Base-by-base conservation (phyloP, 2,113 vertebrate genomes). In the Etia nguti region DNA sequence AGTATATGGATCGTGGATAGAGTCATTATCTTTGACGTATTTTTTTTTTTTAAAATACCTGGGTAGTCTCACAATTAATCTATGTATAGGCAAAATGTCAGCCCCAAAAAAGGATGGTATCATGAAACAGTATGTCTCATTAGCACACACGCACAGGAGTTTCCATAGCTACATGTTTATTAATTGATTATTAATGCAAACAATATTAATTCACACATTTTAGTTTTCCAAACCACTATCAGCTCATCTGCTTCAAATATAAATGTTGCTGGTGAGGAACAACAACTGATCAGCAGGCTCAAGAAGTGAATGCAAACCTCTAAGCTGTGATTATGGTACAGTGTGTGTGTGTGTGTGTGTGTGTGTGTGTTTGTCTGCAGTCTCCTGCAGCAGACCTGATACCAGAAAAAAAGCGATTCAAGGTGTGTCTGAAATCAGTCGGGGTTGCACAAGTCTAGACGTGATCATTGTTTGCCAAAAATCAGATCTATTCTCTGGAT, bases 301-400 rank as follows among this genome's bases (percentile, higher is more conserved):
- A 38, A 36, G 34, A 38, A 20, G 10, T 65, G 60, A 65, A 4
- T n/a, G 10, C 31, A 12, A 65, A 34, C 59, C 59, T 62, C 5
- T 60, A 31, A 34, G 16, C 16, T 31, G 15, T 18, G 26, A 34
- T 34, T 60, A 60, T 34, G 1, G 26, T 60, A 31, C 8, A 10
- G 22, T n/a, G 50, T 5, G 50, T 10, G 8, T 2, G 20, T 8
- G 15, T 18, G 46, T 52, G 50, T 52, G 15, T 50, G 46, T 50
- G 6, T 38, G 36, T 18, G 13, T 11, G n/a, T 11, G 10, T 3
- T 1, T 6, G n/a, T 1, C 1, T 2, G 16, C 2, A 36, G 60
- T 65, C 16, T 62, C 10, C 29, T 36, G 31, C 36, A 41, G 62
- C 3, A 68, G 36, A 8, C 20, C 36, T 41, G 36, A 4, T 41